A percentile compares a stretch with the other conserved stretches of the same genome.
Evolutionary conservation across 2,888 invertebrate genomes (phyloP).

Genomic region (Caenorhabditis sp.): DNA sequence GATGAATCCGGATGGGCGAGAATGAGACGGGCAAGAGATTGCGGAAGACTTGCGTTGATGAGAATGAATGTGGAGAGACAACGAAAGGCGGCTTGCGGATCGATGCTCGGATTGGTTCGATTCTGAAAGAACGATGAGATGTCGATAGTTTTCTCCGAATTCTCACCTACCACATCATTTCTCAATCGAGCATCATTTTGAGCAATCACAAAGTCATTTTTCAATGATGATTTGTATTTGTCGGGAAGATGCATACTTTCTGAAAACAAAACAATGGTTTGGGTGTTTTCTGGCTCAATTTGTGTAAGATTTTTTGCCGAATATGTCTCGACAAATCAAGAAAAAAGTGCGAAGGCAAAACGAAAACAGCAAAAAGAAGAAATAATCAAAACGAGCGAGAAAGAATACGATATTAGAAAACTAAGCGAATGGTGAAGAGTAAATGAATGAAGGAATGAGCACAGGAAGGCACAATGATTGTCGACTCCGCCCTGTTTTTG

Average conservation of each 20-base stretch:
- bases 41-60: conserved; percentile 58
- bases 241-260: conserved; percentile 45
- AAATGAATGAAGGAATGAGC: too few relatives aligned
- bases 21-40: conserved; percentile 61
- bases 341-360: too few relatives aligned
- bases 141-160: conserved; percentile 3
- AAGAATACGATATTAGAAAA: too few relatives aligned
- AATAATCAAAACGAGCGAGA: too few relatives aligned
- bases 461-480: too few relatives aligned
- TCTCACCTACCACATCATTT: conserved; percentile 36
- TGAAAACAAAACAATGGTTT: conserved; percentile 16
- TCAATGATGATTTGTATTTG: conserved; percentile 44
- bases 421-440: too few relatives aligned
- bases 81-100: conserved; percentile 59
- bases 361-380: too few relatives aligned
- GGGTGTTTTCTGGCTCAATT: neutral
- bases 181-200: conserved; percentile 44
- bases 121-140: neutral
- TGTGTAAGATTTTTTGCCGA: too few relatives aligned
- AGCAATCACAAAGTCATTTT: conserved; percentile 66
- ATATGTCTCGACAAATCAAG: too few relatives aligned
- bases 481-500: too few relatives aligned
- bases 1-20: conserved; percentile 61
- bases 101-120: conserved; percentile 32
- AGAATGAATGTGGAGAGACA: conserved; percentile 59